These are phyloP conservation scores for Psephotus haematonotus DNA, from an alignment of 2,113 vertebrate genomes.

Conservation along the genomic window DNA sequence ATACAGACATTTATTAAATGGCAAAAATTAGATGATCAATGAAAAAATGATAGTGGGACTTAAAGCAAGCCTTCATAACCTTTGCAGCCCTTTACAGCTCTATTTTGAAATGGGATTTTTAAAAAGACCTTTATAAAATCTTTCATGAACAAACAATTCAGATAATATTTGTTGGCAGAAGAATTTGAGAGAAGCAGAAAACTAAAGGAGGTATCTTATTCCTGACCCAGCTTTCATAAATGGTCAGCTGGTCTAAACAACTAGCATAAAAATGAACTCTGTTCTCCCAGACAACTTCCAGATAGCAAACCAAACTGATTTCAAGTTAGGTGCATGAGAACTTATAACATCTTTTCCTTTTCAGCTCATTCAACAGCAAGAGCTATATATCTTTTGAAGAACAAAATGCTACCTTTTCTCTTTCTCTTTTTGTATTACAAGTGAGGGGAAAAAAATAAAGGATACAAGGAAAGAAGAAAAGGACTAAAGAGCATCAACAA, in stretches of 20 bases:
- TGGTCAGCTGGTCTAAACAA: background rate
- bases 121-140: constrained; percentile 42
- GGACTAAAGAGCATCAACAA: background rate
- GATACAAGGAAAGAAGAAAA: background rate
- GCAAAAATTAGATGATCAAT: constrained; percentile 29
- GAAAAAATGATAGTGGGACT: constrained; percentile 6
- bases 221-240: background rate
- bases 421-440: background rate
- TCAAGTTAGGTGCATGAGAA: background rate
- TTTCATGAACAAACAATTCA: constrained; percentile 56
- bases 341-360: background rate
- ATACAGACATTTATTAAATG: constrained; percentile 42
- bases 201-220: constrained; percentile 11
- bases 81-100: constrained; percentile 1
- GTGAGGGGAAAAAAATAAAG: background rate
- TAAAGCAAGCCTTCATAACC: constrained; percentile 42
- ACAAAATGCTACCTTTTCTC: background rate
- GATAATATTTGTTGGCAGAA: constrained; percentile 27
- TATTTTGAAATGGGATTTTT: constrained; percentile 12
- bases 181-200: constrained; percentile 26
- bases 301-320: background rate
- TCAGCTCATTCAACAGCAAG: background rate
- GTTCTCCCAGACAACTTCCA: background rate
- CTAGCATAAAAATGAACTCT: background rate
- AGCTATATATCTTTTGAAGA: background rate